phyloP scores from a whole-genome alignment of 1,140 invertebrate species.

The Cheumatopsyche charites region DNA sequence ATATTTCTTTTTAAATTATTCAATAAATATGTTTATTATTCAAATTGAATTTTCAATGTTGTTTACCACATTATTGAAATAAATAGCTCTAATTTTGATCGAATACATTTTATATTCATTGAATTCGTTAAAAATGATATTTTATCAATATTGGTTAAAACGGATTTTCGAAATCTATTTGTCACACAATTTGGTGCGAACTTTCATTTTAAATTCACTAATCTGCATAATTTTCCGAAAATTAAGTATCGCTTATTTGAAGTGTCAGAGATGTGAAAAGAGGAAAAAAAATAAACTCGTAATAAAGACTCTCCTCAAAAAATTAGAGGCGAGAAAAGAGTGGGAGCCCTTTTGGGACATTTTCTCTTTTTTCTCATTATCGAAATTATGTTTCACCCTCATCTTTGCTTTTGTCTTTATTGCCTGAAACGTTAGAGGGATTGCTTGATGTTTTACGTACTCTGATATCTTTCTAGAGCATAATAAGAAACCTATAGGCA shows the following conservation, averaged over 20 bases:
- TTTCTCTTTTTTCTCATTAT: conserved; percentile 44
- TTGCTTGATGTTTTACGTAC: conserved; percentile 36
- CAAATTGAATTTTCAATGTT: too few species aligned
- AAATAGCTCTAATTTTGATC: too few species aligned
- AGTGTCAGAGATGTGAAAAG: not conserved
- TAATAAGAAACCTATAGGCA: conserved; percentile 37
- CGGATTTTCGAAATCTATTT: too few species aligned
- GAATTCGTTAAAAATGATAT: too few species aligned
- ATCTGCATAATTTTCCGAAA: conserved; percentile 24
- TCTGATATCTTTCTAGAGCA: conserved; percentile 22
- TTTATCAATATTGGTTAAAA: too few species aligned
- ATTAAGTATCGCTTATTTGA: conserved; percentile 2
- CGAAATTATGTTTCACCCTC: conserved; percentile 43
- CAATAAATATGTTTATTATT: too few species aligned
- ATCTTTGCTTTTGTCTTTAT: conserved; percentile 45
- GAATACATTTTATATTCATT: too few species aligned
- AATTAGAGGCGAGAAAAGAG: conserved; percentile 32
- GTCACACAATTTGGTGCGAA: too few species aligned
- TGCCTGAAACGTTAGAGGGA: conserved; percentile 35
- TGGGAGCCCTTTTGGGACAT: conserved; percentile 34
- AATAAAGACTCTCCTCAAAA: conserved; percentile 34
- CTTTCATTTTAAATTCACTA: conserved; percentile 14
- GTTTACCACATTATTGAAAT: too few species aligned
- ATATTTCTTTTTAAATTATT: too few species aligned
- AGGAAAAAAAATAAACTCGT: conserved; percentile 24